phyloP scores from a whole-genome alignment of 1,140 invertebrate genomes.

The Caenorhabditis tropicalis region DNA sequence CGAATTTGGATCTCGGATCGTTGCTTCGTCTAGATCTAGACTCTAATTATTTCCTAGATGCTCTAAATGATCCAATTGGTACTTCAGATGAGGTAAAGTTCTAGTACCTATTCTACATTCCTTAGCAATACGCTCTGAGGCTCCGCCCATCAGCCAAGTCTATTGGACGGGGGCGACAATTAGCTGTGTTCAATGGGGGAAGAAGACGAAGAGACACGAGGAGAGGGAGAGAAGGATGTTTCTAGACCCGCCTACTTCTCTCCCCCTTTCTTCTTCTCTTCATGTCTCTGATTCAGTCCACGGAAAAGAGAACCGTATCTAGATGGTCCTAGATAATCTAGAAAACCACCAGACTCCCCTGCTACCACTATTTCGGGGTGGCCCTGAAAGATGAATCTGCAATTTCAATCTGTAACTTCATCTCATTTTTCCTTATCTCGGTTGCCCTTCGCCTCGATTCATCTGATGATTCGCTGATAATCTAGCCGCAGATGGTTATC shows the following conservation, averaged over 20 bases:
- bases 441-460: neutral
- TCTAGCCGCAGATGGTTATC: conserved; percentile 29
- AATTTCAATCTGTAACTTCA: conserved; percentile 41
- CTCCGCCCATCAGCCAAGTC: conserved; percentile 7
- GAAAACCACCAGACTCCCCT: neutral
- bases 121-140: neutral
- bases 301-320: conserved; percentile 27
- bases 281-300: conserved; percentile 2
- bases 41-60: neutral
- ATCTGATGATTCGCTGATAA: conserved; percentile 18
- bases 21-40: conserved; percentile 12
- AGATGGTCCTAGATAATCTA: conserved; percentile 39
- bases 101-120: neutral
- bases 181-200: neutral
- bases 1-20: neutral
- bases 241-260: neutral
- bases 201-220: neutral
- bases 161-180: conserved; percentile 20
- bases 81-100: neutral
- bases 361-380: conserved; percentile 11
- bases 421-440: conserved; percentile 14
- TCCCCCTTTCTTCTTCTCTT: neutral
- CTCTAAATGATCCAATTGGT: neutral
- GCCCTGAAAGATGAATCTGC: conserved; percentile 3
- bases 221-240: neutral